Evolutionary conservation across 2,797 vertebrate genomes (phyloP).

Genomic region (Gymnodraco acuticeps): DNA sequence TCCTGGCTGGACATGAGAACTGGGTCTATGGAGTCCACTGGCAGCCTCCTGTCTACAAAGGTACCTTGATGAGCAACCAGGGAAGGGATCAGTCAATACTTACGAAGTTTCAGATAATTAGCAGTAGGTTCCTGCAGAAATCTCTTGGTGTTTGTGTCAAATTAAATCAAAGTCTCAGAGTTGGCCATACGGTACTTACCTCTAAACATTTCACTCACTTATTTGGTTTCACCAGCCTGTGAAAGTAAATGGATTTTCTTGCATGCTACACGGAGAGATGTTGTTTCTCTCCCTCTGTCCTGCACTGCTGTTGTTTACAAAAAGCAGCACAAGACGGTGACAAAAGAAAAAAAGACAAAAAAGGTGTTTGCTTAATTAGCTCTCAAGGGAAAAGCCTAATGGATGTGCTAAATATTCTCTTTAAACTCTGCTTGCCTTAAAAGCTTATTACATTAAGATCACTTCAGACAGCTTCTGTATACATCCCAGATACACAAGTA

Average conservation of each 20-base stretch:
- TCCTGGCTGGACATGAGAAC: constrained; percentile 96
- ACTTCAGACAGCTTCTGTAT: constrained; percentile 33
- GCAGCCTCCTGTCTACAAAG: constrained; percentile 90
- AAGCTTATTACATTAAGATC: constrained; percentile 38
- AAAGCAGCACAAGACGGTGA: constrained; percentile 8
- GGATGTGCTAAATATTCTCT: constrained; percentile 41
- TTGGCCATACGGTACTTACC: background rate
- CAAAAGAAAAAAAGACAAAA: constrained; percentile 13
- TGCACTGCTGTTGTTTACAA: constrained; percentile 13
- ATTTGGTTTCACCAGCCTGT: constrained; percentile 4
- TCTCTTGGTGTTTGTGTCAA: background rate
- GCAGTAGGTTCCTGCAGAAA: background rate
- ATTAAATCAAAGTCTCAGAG: constrained; percentile 11
- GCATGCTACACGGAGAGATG: background rate
- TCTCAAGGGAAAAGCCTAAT: constrained; percentile 30
- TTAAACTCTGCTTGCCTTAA: constrained; percentile 24
- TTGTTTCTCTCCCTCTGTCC: constrained; percentile 19
- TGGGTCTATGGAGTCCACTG: constrained; percentile 96
- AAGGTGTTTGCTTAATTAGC: constrained; percentile 55
- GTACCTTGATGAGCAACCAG: constrained; percentile 74
- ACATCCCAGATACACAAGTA: constrained; percentile 8
- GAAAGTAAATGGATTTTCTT: constrained; percentile 15
- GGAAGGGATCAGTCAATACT: background rate
- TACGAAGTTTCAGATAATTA: background rate
- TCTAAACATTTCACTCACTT: constrained; percentile 5